phyloP scores from a whole-genome alignment of 2,888 invertebrate genomes.

The Catocala nupta region DNA sequence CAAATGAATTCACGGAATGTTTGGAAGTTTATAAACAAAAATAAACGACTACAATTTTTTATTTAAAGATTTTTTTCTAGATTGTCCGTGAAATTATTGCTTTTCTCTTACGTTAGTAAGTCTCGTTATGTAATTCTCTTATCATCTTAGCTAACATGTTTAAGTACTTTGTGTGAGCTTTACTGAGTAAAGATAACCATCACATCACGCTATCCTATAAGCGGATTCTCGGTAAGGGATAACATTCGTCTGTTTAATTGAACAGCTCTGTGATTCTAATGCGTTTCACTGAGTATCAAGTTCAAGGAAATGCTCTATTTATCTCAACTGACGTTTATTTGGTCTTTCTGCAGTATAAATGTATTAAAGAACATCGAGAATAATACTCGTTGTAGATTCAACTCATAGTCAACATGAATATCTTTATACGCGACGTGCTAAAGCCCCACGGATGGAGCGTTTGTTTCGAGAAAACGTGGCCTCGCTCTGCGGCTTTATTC shows the following conservation, averaged over 20 bases:
- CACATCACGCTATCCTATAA: background rate
- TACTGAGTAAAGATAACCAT: background rate
- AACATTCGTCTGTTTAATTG: slow-evolving; percentile 13
- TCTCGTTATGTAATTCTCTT: no score
- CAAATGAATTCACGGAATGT: no score
- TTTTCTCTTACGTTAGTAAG: no score
- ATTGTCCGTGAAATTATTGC: no score
- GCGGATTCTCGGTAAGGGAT: slow-evolving; percentile 1
- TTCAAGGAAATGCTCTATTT: no score
- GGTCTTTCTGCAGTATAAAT: background rate
- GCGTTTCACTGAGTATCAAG: background rate
- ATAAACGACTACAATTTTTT: no score
- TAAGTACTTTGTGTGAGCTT: no score
- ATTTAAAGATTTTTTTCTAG: no score
- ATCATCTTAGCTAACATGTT: no score
- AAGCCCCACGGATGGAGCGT: background rate
- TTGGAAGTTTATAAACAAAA: no score
- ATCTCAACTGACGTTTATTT: no score
- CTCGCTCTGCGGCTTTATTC: background rate
- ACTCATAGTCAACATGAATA: slow-evolving; percentile 1
- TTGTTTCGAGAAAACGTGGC: slow-evolving; percentile 12
- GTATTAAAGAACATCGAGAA: background rate
- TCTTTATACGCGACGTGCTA: slow-evolving; percentile 4
- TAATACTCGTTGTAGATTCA: background rate
- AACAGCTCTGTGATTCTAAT: slow-evolving; percentile 1